A percentile compares a stretch with the other conserved stretches of the same genome.
These are phyloP conservation scores for Myrmophylax atrothorax DNA, from an alignment of 2,113 vertebrate genomes.

Conservation along the genomic window DNA sequence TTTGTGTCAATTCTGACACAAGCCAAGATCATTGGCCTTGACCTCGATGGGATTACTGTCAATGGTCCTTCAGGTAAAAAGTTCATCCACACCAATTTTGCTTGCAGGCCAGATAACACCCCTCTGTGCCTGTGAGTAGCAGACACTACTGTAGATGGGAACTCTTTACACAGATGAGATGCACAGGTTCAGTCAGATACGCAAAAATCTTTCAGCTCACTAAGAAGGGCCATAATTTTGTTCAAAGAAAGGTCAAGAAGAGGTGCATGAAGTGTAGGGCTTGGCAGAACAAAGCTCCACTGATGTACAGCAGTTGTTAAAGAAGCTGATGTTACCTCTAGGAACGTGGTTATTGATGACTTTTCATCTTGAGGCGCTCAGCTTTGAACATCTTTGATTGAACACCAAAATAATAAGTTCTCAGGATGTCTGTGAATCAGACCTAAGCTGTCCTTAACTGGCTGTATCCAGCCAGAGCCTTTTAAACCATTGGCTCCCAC, in stretches of 20 bases:
- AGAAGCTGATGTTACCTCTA: not conserved
- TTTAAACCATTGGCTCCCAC: not conserved
- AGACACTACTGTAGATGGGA: rapidly evolving
- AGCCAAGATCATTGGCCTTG: not conserved
- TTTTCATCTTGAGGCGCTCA: not conserved
- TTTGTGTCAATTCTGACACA: not conserved
- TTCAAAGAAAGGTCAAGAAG: not conserved
- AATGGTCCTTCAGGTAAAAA: not conserved
- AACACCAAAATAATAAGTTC: not conserved
- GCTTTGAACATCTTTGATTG: not conserved
- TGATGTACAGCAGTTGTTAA: rapidly evolving
- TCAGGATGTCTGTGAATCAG: not conserved
- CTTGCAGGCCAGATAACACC: not conserved
- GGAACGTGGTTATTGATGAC: not conserved
- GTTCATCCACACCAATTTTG: not conserved
- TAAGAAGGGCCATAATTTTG: not conserved
- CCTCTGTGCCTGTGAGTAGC: not conserved
- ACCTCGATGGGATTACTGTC: not conserved
- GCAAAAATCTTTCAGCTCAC: not conserved
- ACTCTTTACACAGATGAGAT: not conserved
- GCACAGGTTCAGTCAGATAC: not conserved
- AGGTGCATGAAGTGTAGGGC: rapidly evolving
- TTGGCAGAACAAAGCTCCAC: not conserved
- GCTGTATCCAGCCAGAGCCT: not conserved
- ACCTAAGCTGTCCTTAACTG: not conserved